Conservation (phyloP, 2,888 invertebrate species). For the Syritta pipiens region DNA sequence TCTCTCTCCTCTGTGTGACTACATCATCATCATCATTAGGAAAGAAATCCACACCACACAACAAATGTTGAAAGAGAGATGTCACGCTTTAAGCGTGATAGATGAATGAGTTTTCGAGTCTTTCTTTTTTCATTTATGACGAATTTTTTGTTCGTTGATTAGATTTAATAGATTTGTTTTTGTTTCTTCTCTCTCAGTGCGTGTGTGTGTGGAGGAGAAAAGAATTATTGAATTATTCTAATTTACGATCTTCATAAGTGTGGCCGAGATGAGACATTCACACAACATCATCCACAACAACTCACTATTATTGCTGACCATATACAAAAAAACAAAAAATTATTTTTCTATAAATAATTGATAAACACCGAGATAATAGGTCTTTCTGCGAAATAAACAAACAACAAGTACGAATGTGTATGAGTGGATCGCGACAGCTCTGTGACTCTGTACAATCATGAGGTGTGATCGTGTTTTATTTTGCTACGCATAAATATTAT, state of each 20-base stretch:
- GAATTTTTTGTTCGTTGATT: slow-evolving; percentile 45
- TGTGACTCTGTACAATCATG: slow-evolving; percentile 30
- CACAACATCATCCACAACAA: background rate
- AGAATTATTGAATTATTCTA: slow-evolving; percentile 16
- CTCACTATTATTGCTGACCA: background rate
- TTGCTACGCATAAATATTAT: slow-evolving; percentile 48
- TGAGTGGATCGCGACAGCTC: background rate
- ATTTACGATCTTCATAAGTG: too few relatives aligned
- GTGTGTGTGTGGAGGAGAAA: background rate
- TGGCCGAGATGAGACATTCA: background rate
- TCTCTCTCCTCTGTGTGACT: background rate
- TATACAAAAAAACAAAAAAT: slow-evolving; percentile 2
- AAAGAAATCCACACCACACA: slow-evolving; percentile 18
- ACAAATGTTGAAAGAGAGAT: slow-evolving; percentile 25
- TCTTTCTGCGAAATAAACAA: slow-evolving; percentile 22
- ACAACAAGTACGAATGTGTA: background rate
- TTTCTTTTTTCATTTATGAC: slow-evolving; percentile 13
- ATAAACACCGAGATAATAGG: slow-evolving; percentile 49
- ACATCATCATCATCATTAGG: slow-evolving; percentile 40
- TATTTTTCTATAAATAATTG: slow-evolving; percentile 55
- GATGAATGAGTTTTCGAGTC: slow-evolving; percentile 34
- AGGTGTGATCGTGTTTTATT: slow-evolving; percentile 60
- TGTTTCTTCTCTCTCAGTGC: background rate
- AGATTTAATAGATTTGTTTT: slow-evolving; percentile 43
- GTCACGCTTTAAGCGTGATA: slow-evolving; percentile 26